These are phyloP conservation scores for Diadophis punctatus DNA, from an alignment of 2,113 vertebrate species.

Conservation along the genomic window DNA sequence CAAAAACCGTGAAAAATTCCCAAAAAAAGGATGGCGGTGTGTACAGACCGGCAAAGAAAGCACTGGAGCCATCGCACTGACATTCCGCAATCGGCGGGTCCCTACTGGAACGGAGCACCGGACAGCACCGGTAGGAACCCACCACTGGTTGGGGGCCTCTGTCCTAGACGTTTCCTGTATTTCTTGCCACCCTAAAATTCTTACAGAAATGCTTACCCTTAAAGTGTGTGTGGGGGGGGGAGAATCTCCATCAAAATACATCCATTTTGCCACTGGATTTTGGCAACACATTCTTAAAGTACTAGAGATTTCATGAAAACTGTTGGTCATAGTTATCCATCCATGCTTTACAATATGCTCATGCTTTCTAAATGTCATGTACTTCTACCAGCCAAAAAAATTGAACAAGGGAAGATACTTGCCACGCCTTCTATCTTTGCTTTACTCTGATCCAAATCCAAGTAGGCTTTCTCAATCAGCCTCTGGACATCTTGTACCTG, in stretches of 20 bases:
- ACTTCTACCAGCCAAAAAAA: neutral
- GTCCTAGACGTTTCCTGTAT: neutral
- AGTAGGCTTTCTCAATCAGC: constrained; percentile 68
- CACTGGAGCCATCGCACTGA: too few species aligned
- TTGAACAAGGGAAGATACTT: constrained; percentile 43
- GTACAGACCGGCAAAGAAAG: too few species aligned
- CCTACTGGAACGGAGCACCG: too few species aligned
- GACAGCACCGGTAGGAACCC: too few species aligned
- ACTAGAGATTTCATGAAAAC: neutral
- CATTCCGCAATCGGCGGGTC: too few species aligned
- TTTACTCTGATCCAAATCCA: constrained; percentile 66
- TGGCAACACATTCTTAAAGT: neutral
- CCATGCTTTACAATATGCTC: neutral
- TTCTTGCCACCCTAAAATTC: neutral
- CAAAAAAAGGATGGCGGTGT: too few species aligned
- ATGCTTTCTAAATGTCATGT: neutral
- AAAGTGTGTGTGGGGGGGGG: neutral
- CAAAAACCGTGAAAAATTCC: too few species aligned
- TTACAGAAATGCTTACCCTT: neutral
- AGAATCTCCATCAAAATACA: neutral
- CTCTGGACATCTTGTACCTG: constrained; percentile 60
- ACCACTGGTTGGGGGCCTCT: fast-evolving
- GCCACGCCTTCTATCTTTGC: constrained; percentile 64
- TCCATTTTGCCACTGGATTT: neutral
- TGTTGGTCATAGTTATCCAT: neutral